Conservation (phyloP, 2,797 vertebrate species). For the Scolopax bukidnonensis region DNA sequence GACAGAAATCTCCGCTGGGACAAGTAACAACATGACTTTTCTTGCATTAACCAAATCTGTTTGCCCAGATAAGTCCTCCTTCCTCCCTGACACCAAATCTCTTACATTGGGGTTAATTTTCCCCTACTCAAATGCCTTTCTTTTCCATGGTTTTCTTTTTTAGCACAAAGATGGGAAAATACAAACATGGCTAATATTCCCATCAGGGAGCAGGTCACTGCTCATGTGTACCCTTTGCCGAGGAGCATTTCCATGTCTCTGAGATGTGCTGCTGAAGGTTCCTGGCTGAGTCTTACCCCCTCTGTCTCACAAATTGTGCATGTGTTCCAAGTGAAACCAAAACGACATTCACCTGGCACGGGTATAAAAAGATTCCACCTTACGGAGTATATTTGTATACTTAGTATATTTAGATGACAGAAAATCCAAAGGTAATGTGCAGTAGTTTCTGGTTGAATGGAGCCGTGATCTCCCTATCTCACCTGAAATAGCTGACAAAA, state of each 20-base stretch:
- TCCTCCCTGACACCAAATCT: neutral
- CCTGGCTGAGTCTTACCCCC: neutral
- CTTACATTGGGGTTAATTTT: neutral
- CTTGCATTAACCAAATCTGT: neutral
- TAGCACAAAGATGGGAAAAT: neutral
- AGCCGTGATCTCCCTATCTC: neutral
- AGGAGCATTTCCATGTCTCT: neutral
- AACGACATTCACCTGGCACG: neutral
- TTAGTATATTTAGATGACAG: neutral
- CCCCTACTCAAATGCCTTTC: neutral
- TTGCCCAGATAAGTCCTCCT: neutral
- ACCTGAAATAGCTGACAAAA: neutral
- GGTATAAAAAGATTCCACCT: neutral
- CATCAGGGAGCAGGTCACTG: neutral
- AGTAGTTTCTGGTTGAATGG: neutral
- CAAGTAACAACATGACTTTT: neutral
- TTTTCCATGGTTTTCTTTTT: neutral
- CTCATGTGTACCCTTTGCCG: neutral
- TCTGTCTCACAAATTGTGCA: neutral
- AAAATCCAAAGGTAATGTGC: neutral
- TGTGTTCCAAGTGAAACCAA: accelerated
- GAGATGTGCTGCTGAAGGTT: neutral
- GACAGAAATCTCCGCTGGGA: neutral
- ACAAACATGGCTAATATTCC: neutral
- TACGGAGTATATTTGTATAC: neutral